These are phyloP conservation scores for Carcina quercana DNA, from an alignment of 2,888 invertebrate species.

Conservation along the genomic window DNA sequence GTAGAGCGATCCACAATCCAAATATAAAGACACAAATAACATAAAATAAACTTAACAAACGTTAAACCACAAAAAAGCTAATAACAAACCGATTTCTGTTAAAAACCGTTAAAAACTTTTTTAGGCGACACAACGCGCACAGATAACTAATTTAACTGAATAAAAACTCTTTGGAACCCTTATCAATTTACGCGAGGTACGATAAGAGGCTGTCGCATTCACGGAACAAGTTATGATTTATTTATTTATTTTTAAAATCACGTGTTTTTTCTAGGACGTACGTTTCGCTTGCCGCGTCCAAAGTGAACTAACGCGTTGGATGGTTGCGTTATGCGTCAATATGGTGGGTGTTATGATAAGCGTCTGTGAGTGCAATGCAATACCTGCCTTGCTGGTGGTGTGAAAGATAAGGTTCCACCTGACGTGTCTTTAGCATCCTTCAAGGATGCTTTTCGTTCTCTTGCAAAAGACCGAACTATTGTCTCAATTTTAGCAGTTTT, in stretches of 20 bases:
- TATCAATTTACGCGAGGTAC: too few relatives aligned
- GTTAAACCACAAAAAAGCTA: background rate
- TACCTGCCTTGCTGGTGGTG: too few relatives aligned
- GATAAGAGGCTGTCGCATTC: slow-evolving; percentile 1
- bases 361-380: too few relatives aligned
- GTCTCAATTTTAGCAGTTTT: too few relatives aligned
- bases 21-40: slow-evolving; percentile 1
- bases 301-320: slow-evolving; percentile 2
- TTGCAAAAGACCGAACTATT: too few relatives aligned
- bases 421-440: background rate
- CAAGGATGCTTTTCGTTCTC: background rate
- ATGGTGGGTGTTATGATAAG: slow-evolving; percentile 30
- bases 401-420: too few relatives aligned
- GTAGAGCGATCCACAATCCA: slow-evolving; percentile 2
- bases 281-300: slow-evolving; percentile 1
- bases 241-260: slow-evolving; percentile 1
- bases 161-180: too few relatives aligned
- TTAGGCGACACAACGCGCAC: slow-evolving; percentile 1
- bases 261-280: slow-evolving; percentile 5
- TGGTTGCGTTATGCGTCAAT: slow-evolving; percentile 23
- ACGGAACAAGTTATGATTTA: slow-evolving; percentile 3
- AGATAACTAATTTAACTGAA: slow-evolving; percentile 3
- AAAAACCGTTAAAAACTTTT: slow-evolving; percentile 1
- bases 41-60: slow-evolving; percentile 1
- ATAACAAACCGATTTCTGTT: too few relatives aligned